phyloP scores from a whole-genome alignment of 2,888 invertebrate genomes.

The Drosophila buzzatii region DNA sequence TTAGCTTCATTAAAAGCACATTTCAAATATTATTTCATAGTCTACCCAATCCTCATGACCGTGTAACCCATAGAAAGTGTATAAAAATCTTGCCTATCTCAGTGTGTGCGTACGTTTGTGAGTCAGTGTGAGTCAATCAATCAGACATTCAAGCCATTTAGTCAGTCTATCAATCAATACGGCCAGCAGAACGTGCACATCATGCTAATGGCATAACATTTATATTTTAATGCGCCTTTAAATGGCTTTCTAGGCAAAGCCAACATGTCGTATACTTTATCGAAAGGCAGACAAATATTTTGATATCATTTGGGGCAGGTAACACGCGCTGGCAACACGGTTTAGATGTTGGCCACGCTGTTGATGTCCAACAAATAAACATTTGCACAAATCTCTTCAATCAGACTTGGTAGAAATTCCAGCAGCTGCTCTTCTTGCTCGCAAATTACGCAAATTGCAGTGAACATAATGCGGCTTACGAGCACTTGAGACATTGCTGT shows the following conservation, averaged over 20 bases:
- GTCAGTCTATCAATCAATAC: slow-evolving; percentile 76
- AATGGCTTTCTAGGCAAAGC: slow-evolving; percentile 29
- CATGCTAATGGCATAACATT: slow-evolving; percentile 68
- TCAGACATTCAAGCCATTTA: slow-evolving; percentile 77
- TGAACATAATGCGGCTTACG: slow-evolving; percentile 26
- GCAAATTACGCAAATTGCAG: slow-evolving; percentile 48
- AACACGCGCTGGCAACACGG: not conserved
- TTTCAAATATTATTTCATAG: not conserved
- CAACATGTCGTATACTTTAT: slow-evolving; percentile 35
- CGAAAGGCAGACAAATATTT: slow-evolving; percentile 8
- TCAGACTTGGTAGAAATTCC: slow-evolving; percentile 32
- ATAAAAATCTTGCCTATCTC: slow-evolving; percentile 5
- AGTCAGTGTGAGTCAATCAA: slow-evolving; percentile 69
- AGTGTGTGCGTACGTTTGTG: slow-evolving; percentile 43
- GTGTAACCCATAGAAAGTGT: slow-evolving; percentile 5
- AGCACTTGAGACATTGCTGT: slow-evolving; percentile 17
- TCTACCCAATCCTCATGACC: not conserved
- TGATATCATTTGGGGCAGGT: slow-evolving; percentile 7
- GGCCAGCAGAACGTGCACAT: slow-evolving; percentile 58
- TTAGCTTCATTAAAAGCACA: not conserved
- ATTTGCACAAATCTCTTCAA: slow-evolving; percentile 30
- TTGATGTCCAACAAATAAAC: slow-evolving; percentile 33
- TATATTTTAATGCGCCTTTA: slow-evolving; percentile 61
- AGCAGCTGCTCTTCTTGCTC: slow-evolving; percentile 22
- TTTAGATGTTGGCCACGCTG: slow-evolving; percentile 15